Base-by-base conservation (phyloP, 2,888 invertebrate genomes). In the Nomada ferruginata region DNA sequence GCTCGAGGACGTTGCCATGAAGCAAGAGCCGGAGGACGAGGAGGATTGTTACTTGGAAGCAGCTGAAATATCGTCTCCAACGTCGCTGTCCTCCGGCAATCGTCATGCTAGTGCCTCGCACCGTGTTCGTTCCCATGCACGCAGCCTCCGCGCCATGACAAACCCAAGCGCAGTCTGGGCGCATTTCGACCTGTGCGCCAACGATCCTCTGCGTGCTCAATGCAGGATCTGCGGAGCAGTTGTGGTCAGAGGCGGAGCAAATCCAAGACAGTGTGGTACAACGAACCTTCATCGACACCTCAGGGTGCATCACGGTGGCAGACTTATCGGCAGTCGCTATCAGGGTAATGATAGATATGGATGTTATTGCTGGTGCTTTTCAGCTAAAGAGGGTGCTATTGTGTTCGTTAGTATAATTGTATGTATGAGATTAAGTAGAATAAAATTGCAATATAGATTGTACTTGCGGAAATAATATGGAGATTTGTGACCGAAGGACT, bases 121-220 rank as follows among this genome's bases (percentile, higher is more conserved):
- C n/a, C 86, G 93, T 26, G 93, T 93, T 20, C 89, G 93, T 50
- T 93, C 93, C 15, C 93, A 94, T 73, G 89, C 93, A 23, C 88
- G 93, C 2, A 94, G 93, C 74, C 84, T 93, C 0, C 87, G 93
- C 23, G 93, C 93, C 4, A 94, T 93, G 93, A 93, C 93, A 2
- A 94, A 94, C 77, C 93, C 93, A 0, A 93, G 93, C 86, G 93
- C 93, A 1, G 93, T 94, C 47, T 94, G 93, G 93, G 93, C 93
- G 3, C 93, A 93, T 76, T 94, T 94, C 71, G 93, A 94, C 83
- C 86, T 94, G 4, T 94, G 93, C 86, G 82, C 87, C 10, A 93
- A 93, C 84, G 93, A 94, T 75, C 92, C 93, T 11, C 79, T 94
- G 59, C 88, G 93, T 47, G 93, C 93, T 0, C 93, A 93, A 79